Base-by-base conservation (phyloP, 2,888 invertebrate species). In the Apamea anceps region DNA sequence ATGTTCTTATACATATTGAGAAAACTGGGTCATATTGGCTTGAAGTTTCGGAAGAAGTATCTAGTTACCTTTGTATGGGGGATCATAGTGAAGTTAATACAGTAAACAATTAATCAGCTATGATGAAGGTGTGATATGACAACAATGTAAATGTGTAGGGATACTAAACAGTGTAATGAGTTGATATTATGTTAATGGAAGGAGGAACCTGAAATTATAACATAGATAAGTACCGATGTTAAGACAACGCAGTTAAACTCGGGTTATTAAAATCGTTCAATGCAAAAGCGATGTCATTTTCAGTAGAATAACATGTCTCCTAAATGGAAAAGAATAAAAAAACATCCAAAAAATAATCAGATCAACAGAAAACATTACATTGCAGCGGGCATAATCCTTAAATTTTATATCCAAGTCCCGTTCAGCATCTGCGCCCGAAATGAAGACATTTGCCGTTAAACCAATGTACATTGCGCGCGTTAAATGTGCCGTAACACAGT, bases 61-160 rank as follows among this genome's bases (percentile, higher is more conserved):
- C 91, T 89, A 87, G 93, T 92, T 91, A 89, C 90, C 82, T 82
- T 87, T 80, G 80, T 86, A 75, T 83, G 80, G 37, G 79, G 83
- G 71, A 81, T 81, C 83, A 87, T 85, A 65, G 79, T 76, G 73
- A 83, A 88, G 86, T 83, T 89, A 87, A 89, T 82, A 88, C 80
- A 85, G 88, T 90, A 91, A 91, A 93, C 92, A 93, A 94, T 94
- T 94, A 94, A 94, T 94, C 94, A 93, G 91, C 86, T 92, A 90
- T 94, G 93, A 94, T 90, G 91, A 88, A 93, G 93, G 92, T 92
- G 91, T 88, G 89, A 90, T 89, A 86, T 85, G 85, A 67, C 80
- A 88, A 92, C 73, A 82, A 77, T 60, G 68, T 65, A 37, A 80
- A 82, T 76, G 80, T 25, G 13, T 68, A n/a, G 12, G 79, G 45